These are phyloP conservation scores for Eilema sororculum DNA, from an alignment of 2,888 invertebrate genomes.

Conservation along the genomic window DNA sequence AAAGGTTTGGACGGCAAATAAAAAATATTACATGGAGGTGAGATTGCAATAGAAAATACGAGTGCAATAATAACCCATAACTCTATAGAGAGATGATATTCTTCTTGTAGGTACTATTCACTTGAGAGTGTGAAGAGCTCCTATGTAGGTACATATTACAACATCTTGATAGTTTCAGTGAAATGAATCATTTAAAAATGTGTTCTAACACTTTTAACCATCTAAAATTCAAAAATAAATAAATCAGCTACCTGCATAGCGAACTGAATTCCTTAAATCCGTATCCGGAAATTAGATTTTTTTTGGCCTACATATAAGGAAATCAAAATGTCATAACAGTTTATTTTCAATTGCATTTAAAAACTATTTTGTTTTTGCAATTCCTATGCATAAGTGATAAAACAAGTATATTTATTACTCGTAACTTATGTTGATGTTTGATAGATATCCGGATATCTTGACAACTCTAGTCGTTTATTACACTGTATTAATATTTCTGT, in stretches of 20 bases:
- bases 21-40: no score
- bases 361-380: neutral
- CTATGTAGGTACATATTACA: neutral
- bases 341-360: no score
- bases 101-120: no score
- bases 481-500: constrained; percentile 53
- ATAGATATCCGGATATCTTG: constrained; percentile 2
- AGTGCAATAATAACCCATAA: no score
- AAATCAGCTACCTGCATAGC: neutral
- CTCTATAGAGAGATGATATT: no score
- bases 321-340: neutral
- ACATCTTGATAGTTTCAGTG: neutral
- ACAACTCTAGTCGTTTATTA: constrained; percentile 35
- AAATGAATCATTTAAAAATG: no score
- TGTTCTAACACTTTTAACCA: no score
- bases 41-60: no score
- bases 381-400: neutral
- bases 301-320: neutral
- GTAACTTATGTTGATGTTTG: constrained; percentile 33
- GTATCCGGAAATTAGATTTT: neutral
- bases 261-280: no score
- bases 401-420: neutral
- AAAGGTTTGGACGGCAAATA: no score
- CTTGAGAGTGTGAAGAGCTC: neutral
- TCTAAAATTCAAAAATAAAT: neutral